Conservation (phyloP, 2,113 vertebrate species). For the Pedionomus torquatus region DNA sequence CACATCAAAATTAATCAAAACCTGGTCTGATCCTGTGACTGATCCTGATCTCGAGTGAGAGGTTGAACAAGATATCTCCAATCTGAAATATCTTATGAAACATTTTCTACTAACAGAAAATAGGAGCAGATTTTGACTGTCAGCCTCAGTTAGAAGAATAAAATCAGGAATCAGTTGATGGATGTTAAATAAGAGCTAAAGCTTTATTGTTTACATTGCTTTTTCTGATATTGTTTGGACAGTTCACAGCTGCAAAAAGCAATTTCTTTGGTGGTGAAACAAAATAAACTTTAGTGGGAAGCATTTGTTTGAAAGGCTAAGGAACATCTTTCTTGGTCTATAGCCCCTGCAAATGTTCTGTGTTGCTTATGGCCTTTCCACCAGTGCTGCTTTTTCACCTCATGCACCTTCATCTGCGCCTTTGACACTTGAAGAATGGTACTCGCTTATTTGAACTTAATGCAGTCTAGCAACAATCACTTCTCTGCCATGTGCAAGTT, state of each 20-base stretch:
- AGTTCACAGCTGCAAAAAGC: neutral
- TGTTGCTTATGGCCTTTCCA: accelerated
- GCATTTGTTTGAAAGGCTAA: neutral
- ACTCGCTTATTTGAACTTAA: neutral
- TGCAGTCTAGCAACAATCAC: neutral
- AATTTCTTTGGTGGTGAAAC: accelerated
- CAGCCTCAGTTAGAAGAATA: neutral
- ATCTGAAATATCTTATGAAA: neutral
- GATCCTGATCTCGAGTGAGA: neutral
- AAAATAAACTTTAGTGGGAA: neutral
- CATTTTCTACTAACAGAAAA: neutral
- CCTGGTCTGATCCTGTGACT: neutral
- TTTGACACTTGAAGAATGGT: neutral
- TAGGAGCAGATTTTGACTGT: neutral
- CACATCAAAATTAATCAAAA: neutral
- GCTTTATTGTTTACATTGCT: neutral
- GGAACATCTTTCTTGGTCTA: neutral
- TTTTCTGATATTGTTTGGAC: neutral
- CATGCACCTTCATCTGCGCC: neutral
- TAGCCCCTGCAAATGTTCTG: neutral
- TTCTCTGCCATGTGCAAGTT: neutral
- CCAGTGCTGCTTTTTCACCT: neutral
- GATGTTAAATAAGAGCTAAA: neutral
- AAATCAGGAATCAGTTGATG: neutral
- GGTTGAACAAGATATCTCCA: neutral